Conservation (phyloP, 2,888 invertebrate species). For the Tridacna crocea region DNA sequence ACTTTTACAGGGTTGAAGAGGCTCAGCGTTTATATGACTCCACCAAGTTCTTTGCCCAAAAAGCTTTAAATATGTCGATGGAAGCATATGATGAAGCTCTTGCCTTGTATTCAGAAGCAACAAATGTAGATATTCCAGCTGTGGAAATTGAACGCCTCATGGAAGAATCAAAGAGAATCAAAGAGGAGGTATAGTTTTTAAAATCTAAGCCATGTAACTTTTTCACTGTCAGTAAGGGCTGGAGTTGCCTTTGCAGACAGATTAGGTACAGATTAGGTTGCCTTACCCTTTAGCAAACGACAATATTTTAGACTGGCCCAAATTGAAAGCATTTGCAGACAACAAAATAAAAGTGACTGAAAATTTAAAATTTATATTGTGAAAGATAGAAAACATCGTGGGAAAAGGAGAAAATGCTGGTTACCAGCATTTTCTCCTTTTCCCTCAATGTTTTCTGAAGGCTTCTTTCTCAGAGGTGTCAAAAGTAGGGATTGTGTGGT, state of each 20-base stretch:
- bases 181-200: constrained; percentile 86
- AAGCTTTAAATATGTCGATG: constrained; percentile 90
- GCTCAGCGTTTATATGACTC: constrained; percentile 89
- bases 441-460: too few species aligned
- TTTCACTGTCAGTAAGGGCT: too few species aligned
- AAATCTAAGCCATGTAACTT: not conserved
- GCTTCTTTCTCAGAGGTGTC: too few species aligned
- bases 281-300: too few species aligned
- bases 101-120: constrained; percentile 91
- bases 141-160: constrained; percentile 90
- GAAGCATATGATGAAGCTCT: constrained; percentile 93
- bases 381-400: too few species aligned
- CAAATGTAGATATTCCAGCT: constrained; percentile 91
- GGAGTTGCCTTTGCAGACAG: too few species aligned
- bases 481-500: too few species aligned
- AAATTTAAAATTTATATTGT: too few species aligned
- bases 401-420: not conserved
- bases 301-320: too few species aligned
- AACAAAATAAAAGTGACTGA: too few species aligned
- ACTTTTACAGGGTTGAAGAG: constrained; percentile 83
- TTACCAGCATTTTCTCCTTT: not conserved
- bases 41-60: constrained; percentile 89
- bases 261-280: too few species aligned
- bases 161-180: constrained; percentile 89
- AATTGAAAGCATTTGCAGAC: too few species aligned